A percentile compares a stretch with the other conserved stretches of the same genome.
Conservation (phyloP, 2,113 vertebrate genomes). For the Psilopsiagon aymara region DNA sequence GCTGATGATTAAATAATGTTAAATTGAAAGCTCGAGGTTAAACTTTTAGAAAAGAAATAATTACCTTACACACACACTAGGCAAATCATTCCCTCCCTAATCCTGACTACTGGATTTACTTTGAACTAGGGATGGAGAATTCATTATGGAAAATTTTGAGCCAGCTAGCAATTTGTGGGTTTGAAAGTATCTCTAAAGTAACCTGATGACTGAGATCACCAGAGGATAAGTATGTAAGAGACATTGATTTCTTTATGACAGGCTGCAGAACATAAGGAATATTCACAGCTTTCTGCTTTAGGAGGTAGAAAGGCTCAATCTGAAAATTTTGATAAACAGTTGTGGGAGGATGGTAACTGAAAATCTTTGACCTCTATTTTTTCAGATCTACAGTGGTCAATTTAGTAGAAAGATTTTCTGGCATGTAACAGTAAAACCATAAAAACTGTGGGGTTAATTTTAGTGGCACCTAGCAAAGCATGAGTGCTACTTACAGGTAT, state of each 20-base stretch:
- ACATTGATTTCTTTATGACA: background rate
- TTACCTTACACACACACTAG: background rate
- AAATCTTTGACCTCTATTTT: background rate
- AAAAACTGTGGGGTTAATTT: background rate
- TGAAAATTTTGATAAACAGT: background rate
- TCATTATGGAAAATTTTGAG: conserved; percentile 1
- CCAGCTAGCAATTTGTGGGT: background rate
- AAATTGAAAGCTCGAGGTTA: background rate
- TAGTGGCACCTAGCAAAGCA: background rate
- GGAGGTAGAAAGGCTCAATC: background rate
- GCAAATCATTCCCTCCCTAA: background rate
- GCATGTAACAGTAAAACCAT: background rate
- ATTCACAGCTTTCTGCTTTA: background rate
- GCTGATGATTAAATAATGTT: background rate
- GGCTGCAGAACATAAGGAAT: background rate
- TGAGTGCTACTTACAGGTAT: background rate
- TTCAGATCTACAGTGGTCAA: background rate
- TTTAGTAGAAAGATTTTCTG: background rate
- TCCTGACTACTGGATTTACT: background rate
- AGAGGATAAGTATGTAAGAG: background rate
- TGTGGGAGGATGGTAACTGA: background rate
- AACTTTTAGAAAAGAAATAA: conserved; percentile 38
- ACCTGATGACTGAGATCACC: background rate
- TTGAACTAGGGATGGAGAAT: conserved; percentile 17
- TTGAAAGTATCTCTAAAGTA: conserved; percentile 4